Percentiles rank a stretch among this genome's conserved stretches.
These are phyloP conservation scores for Monodelphis domestica DNA, from an alignment of 2,797 vertebrate genomes.

Conservation along the genomic window DNA sequence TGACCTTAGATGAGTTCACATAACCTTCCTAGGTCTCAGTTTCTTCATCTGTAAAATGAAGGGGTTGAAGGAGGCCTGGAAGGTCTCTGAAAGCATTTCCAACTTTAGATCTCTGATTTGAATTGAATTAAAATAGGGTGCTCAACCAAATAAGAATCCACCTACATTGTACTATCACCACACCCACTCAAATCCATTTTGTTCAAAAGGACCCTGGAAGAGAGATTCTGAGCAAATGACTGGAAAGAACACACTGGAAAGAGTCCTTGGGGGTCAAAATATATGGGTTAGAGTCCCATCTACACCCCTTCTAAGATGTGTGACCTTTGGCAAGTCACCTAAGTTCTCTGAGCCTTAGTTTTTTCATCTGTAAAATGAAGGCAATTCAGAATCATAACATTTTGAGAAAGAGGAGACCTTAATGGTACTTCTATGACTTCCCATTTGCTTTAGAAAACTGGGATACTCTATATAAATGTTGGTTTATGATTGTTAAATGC, in stretches of 20 bases:
- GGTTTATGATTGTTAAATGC: background rate
- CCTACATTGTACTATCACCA: background rate
- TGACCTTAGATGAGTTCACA: background rate
- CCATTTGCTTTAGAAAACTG: background rate
- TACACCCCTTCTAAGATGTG: background rate
- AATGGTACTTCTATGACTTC: background rate
- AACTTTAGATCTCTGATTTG: background rate
- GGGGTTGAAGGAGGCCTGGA: background rate
- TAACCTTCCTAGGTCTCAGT: background rate
- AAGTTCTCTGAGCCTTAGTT: background rate
- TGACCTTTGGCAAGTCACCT: background rate
- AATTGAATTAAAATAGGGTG: background rate
- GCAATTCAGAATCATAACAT: background rate
- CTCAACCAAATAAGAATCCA: background rate
- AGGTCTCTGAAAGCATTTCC: background rate
- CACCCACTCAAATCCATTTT: background rate
- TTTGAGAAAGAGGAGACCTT: background rate
- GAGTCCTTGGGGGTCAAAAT: background rate
- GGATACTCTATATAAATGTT: background rate
- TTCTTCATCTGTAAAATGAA: background rate
- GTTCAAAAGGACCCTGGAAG: background rate
- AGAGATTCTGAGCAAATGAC: background rate
- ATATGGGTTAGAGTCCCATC: background rate
- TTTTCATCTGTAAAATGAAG: background rate
- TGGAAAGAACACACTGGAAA: background rate